Conservation (phyloP, 1,140 invertebrate genomes). For the Trichogramma pretiosum region DNA sequence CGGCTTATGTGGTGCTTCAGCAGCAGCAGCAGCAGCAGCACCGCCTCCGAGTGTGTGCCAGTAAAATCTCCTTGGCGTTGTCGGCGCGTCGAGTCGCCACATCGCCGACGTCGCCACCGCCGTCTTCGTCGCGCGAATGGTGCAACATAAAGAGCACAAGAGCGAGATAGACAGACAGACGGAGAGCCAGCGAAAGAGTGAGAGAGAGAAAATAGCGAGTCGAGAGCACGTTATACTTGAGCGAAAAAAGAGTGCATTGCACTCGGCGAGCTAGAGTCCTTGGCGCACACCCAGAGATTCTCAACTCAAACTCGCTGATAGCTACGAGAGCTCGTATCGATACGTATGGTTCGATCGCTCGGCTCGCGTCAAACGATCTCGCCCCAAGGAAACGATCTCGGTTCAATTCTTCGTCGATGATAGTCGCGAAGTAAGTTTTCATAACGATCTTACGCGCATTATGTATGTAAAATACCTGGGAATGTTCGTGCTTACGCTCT, state of each 20-base stretch:
- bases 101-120: conserved; percentile 2
- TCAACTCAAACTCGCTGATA: no score
- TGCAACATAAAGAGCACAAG: neutral
- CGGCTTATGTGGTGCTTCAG: no score
- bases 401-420: no score
- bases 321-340: no score
- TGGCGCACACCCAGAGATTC: conserved; percentile 32
- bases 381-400: neutral
- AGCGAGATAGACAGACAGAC: neutral
- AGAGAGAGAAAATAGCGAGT: neutral
- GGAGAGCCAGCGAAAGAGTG: neutral
- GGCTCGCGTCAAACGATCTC: neutral
- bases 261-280: conserved; percentile 30
- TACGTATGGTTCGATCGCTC: neutral
- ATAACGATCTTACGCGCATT: no score
- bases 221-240: conserved; percentile 13
- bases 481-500: neutral
- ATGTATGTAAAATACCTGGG: neutral
- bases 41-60: no score
- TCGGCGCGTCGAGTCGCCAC: conserved; percentile 26
- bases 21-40: no score
- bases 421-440: no score
- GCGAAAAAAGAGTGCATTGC: conserved; percentile 29
- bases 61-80: no score
- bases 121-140: neutral